Percentiles rank a stretch among this genome's conserved stretches.
These are phyloP conservation scores for Pristionchus mayeri DNA, from an alignment of 2,888 invertebrate species.

Conservation along the genomic window DNA sequence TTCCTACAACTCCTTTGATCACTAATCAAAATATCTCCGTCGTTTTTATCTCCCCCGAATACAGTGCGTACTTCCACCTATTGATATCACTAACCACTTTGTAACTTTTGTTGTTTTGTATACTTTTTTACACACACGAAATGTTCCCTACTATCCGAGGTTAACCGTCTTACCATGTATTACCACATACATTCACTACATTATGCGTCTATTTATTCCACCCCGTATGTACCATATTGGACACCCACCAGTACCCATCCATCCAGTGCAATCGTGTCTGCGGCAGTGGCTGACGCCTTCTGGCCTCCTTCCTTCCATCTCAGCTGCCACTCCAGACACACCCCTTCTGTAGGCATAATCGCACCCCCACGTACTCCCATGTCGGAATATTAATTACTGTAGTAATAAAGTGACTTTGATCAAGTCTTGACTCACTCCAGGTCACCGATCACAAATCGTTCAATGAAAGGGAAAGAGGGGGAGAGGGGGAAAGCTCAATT, in stretches of 20 bases:
- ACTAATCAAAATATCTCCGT: slow-evolving; percentile 15
- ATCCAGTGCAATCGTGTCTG: background rate
- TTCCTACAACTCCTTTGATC: background rate
- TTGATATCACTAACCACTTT: background rate
- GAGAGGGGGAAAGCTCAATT: slow-evolving; percentile 8
- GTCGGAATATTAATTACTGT: slow-evolving; percentile 11
- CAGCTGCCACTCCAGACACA: background rate
- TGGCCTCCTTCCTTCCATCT: background rate
- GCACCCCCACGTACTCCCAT: background rate
- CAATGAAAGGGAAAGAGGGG: background rate
- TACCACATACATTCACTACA: slow-evolving; percentile 2
- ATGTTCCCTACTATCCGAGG: slow-evolving; percentile 36
- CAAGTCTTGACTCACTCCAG: background rate
- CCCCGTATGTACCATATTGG: slow-evolving; percentile 32
- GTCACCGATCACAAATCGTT: background rate
- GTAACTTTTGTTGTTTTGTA: background rate
- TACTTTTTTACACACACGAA: background rate
- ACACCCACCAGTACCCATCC: background rate
- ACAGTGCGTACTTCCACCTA: background rate
- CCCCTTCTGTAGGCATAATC: slow-evolving; percentile 18
- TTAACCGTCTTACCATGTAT: background rate
- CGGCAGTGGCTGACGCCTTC: background rate
- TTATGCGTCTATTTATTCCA: slow-evolving; percentile 28
- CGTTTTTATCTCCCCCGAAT: background rate
- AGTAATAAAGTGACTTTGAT: slow-evolving; percentile 19